These are phyloP conservation scores for Octopus sinensis DNA, from an alignment of 1,140 invertebrate genomes.

Conservation along the genomic window DNA sequence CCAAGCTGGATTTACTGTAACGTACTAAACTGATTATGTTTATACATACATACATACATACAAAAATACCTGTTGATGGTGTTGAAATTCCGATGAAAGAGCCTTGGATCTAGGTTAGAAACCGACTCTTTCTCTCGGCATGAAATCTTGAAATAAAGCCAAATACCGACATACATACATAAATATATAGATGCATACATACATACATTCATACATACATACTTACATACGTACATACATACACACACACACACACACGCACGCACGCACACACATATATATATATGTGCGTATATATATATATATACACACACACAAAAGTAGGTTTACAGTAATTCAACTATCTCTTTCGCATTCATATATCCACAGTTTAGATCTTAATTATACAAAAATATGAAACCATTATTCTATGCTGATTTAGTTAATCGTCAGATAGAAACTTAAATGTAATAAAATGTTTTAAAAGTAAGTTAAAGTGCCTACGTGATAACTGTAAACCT, in stretches of 20 bases:
- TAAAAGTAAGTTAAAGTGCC: no score
- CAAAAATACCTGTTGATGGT: not conserved
- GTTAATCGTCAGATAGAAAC: no score
- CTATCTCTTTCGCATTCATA: no score
- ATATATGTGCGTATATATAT: not conserved
- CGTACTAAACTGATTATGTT: no score
- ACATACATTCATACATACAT: not conserved
- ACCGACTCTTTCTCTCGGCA: not conserved
- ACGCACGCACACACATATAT: not conserved
- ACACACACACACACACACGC: not conserved
- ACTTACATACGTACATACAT: not conserved
- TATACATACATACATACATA: not conserved
- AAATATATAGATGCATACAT: not conserved
- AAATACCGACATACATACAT: not conserved
- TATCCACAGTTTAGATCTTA: no score
- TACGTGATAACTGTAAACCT: no score
- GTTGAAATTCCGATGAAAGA: not conserved
- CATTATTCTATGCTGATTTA: no score
- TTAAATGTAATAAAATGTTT: no score
- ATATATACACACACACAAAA: no score
- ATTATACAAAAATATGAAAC: no score
- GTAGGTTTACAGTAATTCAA: no score
- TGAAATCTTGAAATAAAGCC: not conserved
- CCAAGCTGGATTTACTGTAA: no score
- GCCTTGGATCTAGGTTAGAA: not conserved